Evolutionary conservation across 2,888 invertebrate species (phyloP), one percentile per base, ranked within the genome.

Genomic region (Amphipoea oculea): DNA sequence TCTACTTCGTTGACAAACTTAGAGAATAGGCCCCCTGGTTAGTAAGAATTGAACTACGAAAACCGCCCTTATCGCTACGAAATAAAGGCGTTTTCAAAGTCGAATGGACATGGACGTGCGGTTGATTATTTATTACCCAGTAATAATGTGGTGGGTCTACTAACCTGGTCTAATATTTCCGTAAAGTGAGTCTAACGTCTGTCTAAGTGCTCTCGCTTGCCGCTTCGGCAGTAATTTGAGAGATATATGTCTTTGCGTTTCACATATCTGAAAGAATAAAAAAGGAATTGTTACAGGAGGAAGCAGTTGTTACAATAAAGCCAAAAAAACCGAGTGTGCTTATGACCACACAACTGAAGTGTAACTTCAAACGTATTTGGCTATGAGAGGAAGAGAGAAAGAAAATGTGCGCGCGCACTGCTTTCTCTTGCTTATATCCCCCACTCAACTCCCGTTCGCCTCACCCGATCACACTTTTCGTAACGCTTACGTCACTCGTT

Each of bases 161-260:
- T 84, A 93, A 93, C 96, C 93, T 83, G 97, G 97, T 88, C 97
- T 94, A 81, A 98, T 97, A 84, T 97, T 97, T 81, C 97, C 98
- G 92, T 98, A 98, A 72, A 99, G 96, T 71, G 97, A 97, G 90
- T 99, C 99, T 76, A 99, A 96, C 3, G 98, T 98, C 87, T 98
- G 98, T 86, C 98, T 98, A 70, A 99, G 96, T 79, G 98, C 97
- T 89, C 99, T 98, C 4, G 98, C 98, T 76, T 99, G 98, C 92
- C 98, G 98, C 96, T 99, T 99, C 1, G 99, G 99, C 88, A 99
- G 95, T 79, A 99, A 92, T 96, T 99, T 99, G 4, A 98, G 96
- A 78, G 97, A 98, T 90, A 99, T 97, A 93, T 98, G 98, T 89
- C 98, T 98, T 93, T 99, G 99, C 78, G 99, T 98, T 92, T 99